Percentiles rank a stretch among this genome's conserved stretches.
phyloP scores from a whole-genome alignment of 2,113 vertebrate species.

The human region DNA sequence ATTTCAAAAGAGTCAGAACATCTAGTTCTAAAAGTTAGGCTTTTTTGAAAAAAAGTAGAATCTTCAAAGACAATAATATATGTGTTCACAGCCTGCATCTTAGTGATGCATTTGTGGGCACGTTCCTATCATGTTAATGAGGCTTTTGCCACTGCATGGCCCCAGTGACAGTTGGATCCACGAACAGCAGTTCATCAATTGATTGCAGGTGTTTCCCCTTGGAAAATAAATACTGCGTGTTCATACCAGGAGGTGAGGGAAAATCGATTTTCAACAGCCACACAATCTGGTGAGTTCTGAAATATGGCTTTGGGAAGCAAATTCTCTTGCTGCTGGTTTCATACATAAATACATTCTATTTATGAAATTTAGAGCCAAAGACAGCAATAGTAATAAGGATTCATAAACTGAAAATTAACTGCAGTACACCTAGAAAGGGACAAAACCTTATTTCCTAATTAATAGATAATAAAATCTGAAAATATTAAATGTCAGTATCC shows the following conservation, averaged over 20 bases:
- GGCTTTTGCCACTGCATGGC: slow-evolving; percentile 35
- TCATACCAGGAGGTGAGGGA: slow-evolving; percentile 47
- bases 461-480: slow-evolving; percentile 36
- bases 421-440: background rate
- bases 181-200: slow-evolving; percentile 75
- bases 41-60: background rate
- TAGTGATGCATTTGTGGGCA: background rate
- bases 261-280: slow-evolving; percentile 71
- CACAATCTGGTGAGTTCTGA: slow-evolving; percentile 57
- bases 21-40: background rate
- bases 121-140: slow-evolving; percentile 52
- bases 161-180: slow-evolving; percentile 57
- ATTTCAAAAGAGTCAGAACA: background rate
- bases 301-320: slow-evolving; percentile 25
- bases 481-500: background rate
- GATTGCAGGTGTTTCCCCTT: slow-evolving; percentile 72
- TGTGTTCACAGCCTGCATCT: background rate
- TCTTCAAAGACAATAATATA: background rate
- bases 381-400: background rate
- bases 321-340: slow-evolving; percentile 4
- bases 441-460: background rate
- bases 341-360: background rate
- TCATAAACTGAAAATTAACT: background rate
- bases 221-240: slow-evolving; percentile 66
- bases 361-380: background rate